These are phyloP conservation scores for Ceyx melanurus DNA, from an alignment of 2,113 vertebrate genomes.

Conservation along the genomic window DNA sequence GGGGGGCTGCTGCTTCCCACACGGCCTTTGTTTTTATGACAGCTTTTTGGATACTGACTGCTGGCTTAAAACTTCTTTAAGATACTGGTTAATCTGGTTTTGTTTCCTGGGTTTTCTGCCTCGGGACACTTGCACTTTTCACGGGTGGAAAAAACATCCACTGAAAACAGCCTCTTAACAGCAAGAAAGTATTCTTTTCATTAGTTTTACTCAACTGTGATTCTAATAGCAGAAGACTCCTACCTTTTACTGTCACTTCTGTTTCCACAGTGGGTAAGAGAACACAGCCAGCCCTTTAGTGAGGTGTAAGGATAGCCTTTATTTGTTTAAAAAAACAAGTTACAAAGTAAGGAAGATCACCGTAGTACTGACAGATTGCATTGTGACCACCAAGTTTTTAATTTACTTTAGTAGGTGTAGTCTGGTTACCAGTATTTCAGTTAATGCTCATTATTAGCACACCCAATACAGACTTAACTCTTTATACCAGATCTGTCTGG, in stretches of 20 bases:
- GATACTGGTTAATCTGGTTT: neutral
- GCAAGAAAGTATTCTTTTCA: neutral
- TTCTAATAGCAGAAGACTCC: neutral
- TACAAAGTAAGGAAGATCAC: constrained; percentile 65
- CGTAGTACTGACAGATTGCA: constrained; percentile 34
- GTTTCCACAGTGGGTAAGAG: neutral
- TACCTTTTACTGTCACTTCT: neutral
- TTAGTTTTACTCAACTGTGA: neutral
- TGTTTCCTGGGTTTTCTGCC: neutral
- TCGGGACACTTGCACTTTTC: fast-evolving
- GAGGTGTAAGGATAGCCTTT: constrained; percentile 70
- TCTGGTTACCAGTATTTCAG: constrained; percentile 12
- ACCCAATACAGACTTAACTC: neutral
- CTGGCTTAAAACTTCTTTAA: constrained; percentile 41
- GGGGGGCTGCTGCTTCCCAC: too few species aligned
- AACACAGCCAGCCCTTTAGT: neutral
- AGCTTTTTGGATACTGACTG: constrained; percentile 19
- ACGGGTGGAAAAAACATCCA: fast-evolving
- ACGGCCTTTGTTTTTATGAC: constrained; percentile 18
- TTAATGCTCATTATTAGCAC: constrained; percentile 37
- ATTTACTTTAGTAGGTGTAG: constrained; percentile 13
- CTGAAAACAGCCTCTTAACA: neutral
- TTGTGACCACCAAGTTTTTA: neutral
- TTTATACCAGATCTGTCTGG: neutral
- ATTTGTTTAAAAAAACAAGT: constrained; percentile 50